Conservation (phyloP, 2,888 invertebrate genomes). For the Archips xylosteana region DNA sequence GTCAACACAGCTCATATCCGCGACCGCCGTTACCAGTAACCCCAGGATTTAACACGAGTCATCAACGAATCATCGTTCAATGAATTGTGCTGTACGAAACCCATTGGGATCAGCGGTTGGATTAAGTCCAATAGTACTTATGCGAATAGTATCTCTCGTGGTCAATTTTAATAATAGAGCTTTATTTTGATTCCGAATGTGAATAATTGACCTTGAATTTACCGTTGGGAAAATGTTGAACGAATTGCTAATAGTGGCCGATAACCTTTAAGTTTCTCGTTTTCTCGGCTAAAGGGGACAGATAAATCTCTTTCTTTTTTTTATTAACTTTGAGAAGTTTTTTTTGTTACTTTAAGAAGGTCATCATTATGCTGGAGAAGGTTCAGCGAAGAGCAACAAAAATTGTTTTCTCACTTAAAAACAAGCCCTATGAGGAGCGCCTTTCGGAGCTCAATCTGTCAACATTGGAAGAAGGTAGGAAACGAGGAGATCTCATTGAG, state of each 20-base stretch:
- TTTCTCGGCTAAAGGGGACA: no score
- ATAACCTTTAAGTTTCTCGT: not conserved
- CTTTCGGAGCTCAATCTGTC: no score
- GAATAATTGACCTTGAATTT: slow-evolving; percentile 29
- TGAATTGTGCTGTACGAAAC: slow-evolving; percentile 34
- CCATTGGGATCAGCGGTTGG: slow-evolving; percentile 30
- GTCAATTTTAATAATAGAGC: slow-evolving; percentile 17
- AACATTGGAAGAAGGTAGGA: no score
- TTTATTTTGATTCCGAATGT: slow-evolving; percentile 21
- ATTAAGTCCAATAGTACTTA: slow-evolving; percentile 29
- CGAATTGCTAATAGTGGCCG: not conserved
- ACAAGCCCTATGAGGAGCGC: no score
- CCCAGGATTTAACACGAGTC: slow-evolving; percentile 27
- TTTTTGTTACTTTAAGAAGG: no score
- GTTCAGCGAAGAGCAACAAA: no score
- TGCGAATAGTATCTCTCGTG: slow-evolving; percentile 11
- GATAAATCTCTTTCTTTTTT: no score
- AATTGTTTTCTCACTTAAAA: no score
- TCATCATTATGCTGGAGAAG: no score
- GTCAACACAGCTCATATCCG: slow-evolving; percentile 14
- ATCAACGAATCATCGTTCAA: slow-evolving; percentile 41
- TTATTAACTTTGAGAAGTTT: no score
- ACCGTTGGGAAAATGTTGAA: not conserved
- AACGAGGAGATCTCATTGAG: no score
- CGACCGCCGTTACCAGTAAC: slow-evolving; percentile 13